Evolutionary conservation across 2,113 vertebrate genomes (phyloP).

Genomic region (Campylomormyrus tamandua): DNA sequence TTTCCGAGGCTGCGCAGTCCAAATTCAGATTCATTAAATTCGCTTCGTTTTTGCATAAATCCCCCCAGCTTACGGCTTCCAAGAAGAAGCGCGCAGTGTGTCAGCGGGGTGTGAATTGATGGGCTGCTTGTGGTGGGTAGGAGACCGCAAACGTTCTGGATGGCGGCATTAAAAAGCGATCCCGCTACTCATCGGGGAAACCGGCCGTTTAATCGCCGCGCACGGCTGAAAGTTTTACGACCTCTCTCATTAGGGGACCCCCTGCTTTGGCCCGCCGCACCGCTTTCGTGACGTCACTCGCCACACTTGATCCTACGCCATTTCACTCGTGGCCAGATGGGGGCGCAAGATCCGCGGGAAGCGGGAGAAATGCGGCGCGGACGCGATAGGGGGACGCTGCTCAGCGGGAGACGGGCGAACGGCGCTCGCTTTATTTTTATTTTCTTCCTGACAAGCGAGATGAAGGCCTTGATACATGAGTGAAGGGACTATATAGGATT

Average conservation of each 20-base stretch:
- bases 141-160: neutral
- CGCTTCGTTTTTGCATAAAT: neutral
- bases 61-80: neutral
- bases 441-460: neutral
- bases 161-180: neutral
- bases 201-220: neutral
- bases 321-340: neutral
- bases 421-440: neutral
- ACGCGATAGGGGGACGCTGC: neutral
- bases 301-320: neutral
- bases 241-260: neutral
- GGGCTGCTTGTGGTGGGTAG: neutral
- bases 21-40: neutral
- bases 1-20: neutral
- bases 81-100: neutral
- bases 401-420: neutral
- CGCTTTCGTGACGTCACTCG: neutral
- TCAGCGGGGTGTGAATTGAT: neutral
- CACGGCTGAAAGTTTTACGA: slow-evolving; percentile 12
- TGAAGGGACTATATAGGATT: neutral
- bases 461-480: neutral
- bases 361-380: neutral
- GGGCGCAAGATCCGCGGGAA: neutral
- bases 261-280: neutral
- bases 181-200: neutral